Conservation (phyloP, 2,797 vertebrate species). For the Mormyrops attenuatus region DNA sequence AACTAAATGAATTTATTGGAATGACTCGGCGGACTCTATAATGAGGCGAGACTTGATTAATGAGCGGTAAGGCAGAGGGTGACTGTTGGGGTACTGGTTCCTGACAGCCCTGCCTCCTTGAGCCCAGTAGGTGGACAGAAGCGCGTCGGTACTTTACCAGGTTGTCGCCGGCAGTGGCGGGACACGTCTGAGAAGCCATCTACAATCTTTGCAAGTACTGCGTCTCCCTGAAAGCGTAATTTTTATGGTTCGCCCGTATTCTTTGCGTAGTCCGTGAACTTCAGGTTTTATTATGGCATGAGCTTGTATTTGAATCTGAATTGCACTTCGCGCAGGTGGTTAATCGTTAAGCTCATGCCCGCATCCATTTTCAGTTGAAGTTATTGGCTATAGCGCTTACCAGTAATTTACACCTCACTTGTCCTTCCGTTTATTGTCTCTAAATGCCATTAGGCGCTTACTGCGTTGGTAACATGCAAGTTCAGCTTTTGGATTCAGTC, state of each 20-base stretch:
- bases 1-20: neutral
- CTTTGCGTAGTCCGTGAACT: neutral
- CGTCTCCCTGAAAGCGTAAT: neutral
- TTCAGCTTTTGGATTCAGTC: neutral
- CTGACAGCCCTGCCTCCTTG: neutral
- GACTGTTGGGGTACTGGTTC: neutral
- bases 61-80: neutral
- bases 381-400: neutral
- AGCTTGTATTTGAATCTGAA: neutral
- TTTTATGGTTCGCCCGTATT: neutral
- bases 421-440: neutral
- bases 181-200: slow-evolving; percentile 2
- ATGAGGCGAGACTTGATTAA: neutral
- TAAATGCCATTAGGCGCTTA: neutral
- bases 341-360: neutral
- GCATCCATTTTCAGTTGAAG: neutral
- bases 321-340: neutral
- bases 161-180: neutral
- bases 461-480: neutral
- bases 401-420: neutral
- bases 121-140: neutral
- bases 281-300: neutral
- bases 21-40: neutral
- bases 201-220: neutral
- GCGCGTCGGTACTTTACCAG: neutral